Conservation (phyloP, 2,797 vertebrate genomes). For the Tokudaia tokunoshimensis region DNA sequence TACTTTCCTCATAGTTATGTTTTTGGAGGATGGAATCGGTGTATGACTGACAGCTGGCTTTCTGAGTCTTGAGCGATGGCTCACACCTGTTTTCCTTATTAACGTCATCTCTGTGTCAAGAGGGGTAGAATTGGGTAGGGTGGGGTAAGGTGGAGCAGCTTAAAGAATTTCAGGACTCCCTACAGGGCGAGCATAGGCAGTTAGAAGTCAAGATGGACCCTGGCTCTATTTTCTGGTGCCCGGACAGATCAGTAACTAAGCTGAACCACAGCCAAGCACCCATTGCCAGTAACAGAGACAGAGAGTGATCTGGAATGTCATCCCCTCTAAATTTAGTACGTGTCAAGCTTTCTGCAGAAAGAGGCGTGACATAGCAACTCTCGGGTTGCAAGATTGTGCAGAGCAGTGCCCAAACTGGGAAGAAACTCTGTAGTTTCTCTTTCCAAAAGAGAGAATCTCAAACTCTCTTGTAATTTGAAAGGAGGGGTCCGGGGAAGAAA, state of each 20-base stretch:
- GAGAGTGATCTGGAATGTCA: conserved; percentile 56
- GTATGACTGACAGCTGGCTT: neutral
- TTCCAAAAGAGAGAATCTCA: neutral
- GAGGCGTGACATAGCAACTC: conserved; percentile 63
- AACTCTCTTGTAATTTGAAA: neutral
- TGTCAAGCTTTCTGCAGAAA: conserved; percentile 25
- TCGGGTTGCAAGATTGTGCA: neutral
- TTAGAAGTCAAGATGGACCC: neutral
- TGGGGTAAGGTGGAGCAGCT: neutral
- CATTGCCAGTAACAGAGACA: neutral
- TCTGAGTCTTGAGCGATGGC: neutral
- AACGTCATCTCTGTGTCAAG: neutral
- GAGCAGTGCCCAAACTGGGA: conserved; percentile 33
- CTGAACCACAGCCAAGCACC: conserved; percentile 30
- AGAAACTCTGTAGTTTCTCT: neutral
- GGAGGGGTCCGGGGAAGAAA: neutral
- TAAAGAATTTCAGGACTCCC: neutral
- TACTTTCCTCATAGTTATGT: neutral
- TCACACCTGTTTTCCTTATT: neutral
- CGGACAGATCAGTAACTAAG: conserved; percentile 6
- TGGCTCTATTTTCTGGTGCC: conserved; percentile 8
- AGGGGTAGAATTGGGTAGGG: neutral
- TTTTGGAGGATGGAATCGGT: neutral
- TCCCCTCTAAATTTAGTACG: conserved; percentile 73
- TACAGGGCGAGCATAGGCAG: neutral